Base-by-base conservation (phyloP, 2,888 invertebrate species). In the Acrobasis consociella region DNA sequence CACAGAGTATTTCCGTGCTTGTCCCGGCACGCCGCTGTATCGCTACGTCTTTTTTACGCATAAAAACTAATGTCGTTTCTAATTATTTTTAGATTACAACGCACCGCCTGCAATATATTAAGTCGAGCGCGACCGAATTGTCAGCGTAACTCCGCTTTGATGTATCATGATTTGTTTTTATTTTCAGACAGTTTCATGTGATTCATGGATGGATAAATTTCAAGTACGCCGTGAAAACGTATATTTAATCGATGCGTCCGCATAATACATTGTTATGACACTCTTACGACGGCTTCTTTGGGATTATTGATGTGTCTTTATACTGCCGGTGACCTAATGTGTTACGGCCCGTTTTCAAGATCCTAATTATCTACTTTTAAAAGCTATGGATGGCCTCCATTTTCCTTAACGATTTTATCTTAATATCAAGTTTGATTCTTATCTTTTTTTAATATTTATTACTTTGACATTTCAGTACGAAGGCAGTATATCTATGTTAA, bases 81-180 rank as follows among this genome's bases (percentile, higher is more conserved):
- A 91, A 92, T 92, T 92, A 92, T 92, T 92, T 92, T 91, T 92
- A 91, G 91, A 91, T 91, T 90, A 90, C 85, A 91, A 88, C 91
- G 87, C 84, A 88, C 89, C 90, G 91, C 84, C 86, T 81, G 89
- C 87, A 82, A 87, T 92, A 92, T 89, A 88, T 91, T 90, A 89
- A 85, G 88, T 82, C 85, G 82, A 82, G 83, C 85, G 83, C 76
- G 85, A 85, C 89, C 87, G 89, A 86, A 92, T 92, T 88, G 91
- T 91, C 91, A 90, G 91, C 91, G 91, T 92, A 91, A 90, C 90
- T 90, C 77, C 76, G 85, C 91, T 91, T 91, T 91, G 90, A 91
- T 91, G 91, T 91, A 84, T 81, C 84, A 84, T 86, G 89, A 89
- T 90, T 90, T 91, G 88, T 89, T 90, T 90, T 91, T 90, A 89